Percentiles rank a stretch among this genome's conserved stretches.
Evolutionary conservation across 2,888 invertebrate species (phyloP).

Genomic region (Polia nebulosa): DNA sequence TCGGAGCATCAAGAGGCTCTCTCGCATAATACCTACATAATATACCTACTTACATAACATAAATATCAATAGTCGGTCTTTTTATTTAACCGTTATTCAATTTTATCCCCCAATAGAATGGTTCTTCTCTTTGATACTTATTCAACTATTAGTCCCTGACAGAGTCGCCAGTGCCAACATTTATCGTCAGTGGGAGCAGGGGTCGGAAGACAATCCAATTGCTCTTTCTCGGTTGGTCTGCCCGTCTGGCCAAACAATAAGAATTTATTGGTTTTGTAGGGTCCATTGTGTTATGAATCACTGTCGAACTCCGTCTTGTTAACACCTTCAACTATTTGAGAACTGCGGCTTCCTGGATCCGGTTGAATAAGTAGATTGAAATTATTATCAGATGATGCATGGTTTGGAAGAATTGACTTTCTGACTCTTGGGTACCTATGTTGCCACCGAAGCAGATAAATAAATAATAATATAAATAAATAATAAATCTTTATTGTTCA

Average conservation of each 20-base stretch:
- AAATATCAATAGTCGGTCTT: not conserved
- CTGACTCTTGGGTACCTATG: not conserved
- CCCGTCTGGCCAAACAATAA: slow-evolving; percentile 58
- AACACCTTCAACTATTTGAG: slow-evolving; percentile 34
- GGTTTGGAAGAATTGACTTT: not conserved
- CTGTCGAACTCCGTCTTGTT: slow-evolving; percentile 40
- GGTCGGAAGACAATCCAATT: slow-evolving; percentile 64
- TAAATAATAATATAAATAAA: too few relatives aligned
- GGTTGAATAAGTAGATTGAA: not conserved
- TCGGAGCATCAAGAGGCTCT: too few relatives aligned
- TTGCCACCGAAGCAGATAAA: not conserved
- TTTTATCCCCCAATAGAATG: not conserved
- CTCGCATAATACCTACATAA: not conserved
- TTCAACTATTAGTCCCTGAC: slow-evolving; percentile 48
- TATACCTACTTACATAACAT: not conserved
- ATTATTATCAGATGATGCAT: not conserved
- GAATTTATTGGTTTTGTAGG: slow-evolving; percentile 57
- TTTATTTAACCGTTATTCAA: not conserved
- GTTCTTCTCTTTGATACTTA: slow-evolving; percentile 4
- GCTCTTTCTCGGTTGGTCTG: slow-evolving; percentile 60
- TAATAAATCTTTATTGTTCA: too few relatives aligned
- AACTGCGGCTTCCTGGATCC: slow-evolving; percentile 10
- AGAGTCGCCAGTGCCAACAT: slow-evolving; percentile 49
- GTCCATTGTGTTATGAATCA: slow-evolving; percentile 56
- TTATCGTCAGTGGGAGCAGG: slow-evolving; percentile 51